These are phyloP conservation scores for Gobius niger DNA, from an alignment of 2,113 vertebrate genomes.

Conservation along the genomic window DNA sequence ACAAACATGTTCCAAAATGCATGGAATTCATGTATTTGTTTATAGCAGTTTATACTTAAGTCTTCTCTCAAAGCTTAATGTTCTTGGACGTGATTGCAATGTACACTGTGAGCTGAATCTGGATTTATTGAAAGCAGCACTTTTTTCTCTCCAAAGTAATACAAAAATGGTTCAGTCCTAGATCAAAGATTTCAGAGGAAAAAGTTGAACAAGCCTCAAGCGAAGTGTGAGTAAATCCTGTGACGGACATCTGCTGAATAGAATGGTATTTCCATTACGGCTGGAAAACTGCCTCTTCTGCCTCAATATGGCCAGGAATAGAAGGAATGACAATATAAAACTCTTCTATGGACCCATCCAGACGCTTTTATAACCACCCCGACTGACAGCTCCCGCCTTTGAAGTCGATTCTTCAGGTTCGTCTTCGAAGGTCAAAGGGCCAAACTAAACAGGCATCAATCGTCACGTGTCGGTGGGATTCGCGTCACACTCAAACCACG, in stretches of 20 bases:
- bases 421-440: slow-evolving; percentile 34
- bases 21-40: no score
- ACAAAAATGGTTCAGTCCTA: neutral
- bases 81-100: no score
- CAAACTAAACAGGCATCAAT: slow-evolving; percentile 47
- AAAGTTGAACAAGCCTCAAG: neutral
- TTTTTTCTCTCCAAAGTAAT: no score
- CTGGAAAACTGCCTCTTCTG: neutral
- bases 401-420: slow-evolving; percentile 29
- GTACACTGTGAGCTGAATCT: no score
- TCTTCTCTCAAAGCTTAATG: no score
- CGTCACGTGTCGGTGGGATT: slow-evolving; percentile 28
- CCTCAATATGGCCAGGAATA: neutral
- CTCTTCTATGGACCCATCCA: neutral
- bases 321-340: neutral
- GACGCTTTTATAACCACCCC: neutral
- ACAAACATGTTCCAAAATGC: no score
- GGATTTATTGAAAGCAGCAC: no score
- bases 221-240: neutral
- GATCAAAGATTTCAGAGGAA: neutral
- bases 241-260: neutral
- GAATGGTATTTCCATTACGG: neutral
- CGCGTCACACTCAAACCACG: slow-evolving; percentile 12
- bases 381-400: slow-evolving; percentile 16
- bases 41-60: no score